Evolutionary conservation across 2,888 invertebrate species (phyloP), one percentile per base, ranked within the genome.

Genomic region (Zonitis immaculata): DNA sequence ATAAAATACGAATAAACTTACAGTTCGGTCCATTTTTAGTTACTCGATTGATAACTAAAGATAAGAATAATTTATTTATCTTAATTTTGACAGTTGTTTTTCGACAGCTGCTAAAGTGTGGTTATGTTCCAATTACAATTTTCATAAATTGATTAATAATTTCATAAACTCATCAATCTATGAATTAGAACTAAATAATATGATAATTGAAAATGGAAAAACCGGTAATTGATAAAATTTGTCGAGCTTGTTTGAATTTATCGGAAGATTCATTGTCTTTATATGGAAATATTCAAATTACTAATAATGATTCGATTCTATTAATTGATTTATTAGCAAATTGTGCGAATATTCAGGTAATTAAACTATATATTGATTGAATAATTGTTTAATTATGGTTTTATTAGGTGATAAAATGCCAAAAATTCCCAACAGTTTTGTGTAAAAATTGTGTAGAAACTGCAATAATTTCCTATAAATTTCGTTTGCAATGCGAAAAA

Each of bases 341-440:
- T 22, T 62, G 61, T 44, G 56, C 62, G 30, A 56, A 55, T 26
- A 42, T 64, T 44, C 54, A 64, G 56, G 62, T 64, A 61, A 52
- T 44, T 18, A 47, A 9, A 18, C 18, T n/a, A 32, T 8, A 26
- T 22, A 12, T 6, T 7, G 18, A 39, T 35, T 47, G n/a, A n/a
- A n/a, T 12, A 9, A 2, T 12, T 32, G 7, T 25, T 8, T 12
- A n/a, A 47, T 26, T 16, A 14, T 44, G 1, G 6, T 44, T 52
- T 18, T 58, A 57, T 11, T 49, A 65, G 66, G 51, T 64, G 39
- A 49, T 51, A 28, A 26, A 49, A 16, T 25, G 52, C 22, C 61
- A 66, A 44, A 35, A 28, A 8, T 56, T 56, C 16, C 60, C 64
- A 8, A 58, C 60, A 42, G 49, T 45, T 26, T 56, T 66, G 42